Percentiles rank a stretch among this genome's conserved stretches.
Conservation (phyloP, 2,113 vertebrate species). For the Neodon shergylaensis region DNA sequence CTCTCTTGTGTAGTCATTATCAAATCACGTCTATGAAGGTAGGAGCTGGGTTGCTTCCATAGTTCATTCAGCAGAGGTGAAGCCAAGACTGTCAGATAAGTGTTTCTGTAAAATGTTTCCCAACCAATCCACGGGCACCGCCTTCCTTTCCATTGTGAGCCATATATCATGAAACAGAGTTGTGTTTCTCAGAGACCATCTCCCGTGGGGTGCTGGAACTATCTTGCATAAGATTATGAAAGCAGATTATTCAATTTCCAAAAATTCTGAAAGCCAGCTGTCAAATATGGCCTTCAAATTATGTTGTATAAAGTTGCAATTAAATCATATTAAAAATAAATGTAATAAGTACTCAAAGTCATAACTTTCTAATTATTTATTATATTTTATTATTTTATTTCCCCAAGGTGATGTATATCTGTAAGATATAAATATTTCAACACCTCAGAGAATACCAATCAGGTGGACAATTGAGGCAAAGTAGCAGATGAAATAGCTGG, state of each 20-base stretch:
- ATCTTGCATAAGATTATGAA: not conserved
- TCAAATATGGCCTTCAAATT: conserved; percentile 3
- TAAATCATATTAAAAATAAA: conserved; percentile 37
- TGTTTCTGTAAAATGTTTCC: not conserved
- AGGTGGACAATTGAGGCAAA: not conserved
- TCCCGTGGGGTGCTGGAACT: not conserved
- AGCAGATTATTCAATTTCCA: not conserved
- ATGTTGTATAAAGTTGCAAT: not conserved
- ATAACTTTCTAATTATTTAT: conserved; percentile 32
- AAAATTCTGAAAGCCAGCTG: not conserved
- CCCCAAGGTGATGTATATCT: not conserved
- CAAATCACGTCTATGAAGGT: not conserved
- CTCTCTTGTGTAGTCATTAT: not conserved
- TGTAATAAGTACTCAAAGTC: not conserved
- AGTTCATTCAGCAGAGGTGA: not conserved
- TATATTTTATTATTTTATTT: not conserved
- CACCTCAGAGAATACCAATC: not conserved
- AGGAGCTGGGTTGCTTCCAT: not conserved
- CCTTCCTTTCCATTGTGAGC: not conserved
- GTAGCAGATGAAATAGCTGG: not conserved
- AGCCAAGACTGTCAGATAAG: not conserved
- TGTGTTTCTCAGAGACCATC: not conserved
- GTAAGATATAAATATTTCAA: not conserved
- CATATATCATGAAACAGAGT: not conserved
- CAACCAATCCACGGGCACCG: not conserved